Base-by-base conservation (phyloP, 2,113 vertebrate species). In the Phaethornis superciliosus region DNA sequence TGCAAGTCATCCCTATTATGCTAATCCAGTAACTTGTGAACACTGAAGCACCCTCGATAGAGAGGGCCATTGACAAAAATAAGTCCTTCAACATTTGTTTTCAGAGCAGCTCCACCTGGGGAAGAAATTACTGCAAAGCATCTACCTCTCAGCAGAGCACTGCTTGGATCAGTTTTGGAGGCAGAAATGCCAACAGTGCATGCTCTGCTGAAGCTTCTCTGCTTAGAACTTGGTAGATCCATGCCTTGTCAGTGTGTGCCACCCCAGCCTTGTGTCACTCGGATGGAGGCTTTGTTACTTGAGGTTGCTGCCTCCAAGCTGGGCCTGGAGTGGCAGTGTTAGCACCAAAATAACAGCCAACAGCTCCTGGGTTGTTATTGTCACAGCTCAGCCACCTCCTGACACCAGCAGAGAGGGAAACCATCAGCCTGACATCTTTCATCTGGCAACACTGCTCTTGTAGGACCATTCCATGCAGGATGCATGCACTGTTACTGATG, bases 1-100 rank as follows among this genome's bases (percentile, higher is more conserved):
- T 95, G 87, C 78, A 82, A 97, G 32, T 60, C 71, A 59, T 63
- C 90, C 77, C 90, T 93, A 80, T 78, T 85, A 94, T 23, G 81
- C 89, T 94, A 96, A 96, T 95, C 76, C 74, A 62, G 59, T 30
- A 47, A 87, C 69, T 59, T 35, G 20, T 4, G 6, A 86, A 77
- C 9, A 17, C 78, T 37, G 78, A 89, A 70, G 76, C 6, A 0
- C 70, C 70, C 92, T 84, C 80, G 81, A 89, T 56, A 58, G 77
- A 78, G 51, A 59, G 37, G 59, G 52, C 65, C 63, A 75, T 52
- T 95, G 88, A 86, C 42, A 74, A 85, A 78, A 92, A 35, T 5
- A 54, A 70, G 72, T 78, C 79, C 89, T 93, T 79, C 56, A 32
- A n/a, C 49, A 10, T 79, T 94, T 95, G 94, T 95, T 93, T 95